Evolutionary conservation across 2,888 invertebrate species (phyloP).

Genomic region (Sinopyrophorus schimmeli): DNA sequence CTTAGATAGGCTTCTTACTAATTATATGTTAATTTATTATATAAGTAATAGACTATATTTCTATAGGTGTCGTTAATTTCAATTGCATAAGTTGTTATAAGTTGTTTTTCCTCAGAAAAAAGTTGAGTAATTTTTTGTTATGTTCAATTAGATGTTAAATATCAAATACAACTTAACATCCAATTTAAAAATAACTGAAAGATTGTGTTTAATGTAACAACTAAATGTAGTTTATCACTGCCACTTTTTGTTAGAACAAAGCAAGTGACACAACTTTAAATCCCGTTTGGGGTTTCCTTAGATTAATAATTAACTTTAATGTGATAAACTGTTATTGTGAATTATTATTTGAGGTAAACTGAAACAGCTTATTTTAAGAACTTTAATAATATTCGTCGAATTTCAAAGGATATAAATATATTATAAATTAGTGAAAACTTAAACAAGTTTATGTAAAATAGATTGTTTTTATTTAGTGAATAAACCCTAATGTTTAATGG

Average conservation of each 20-base stretch:
- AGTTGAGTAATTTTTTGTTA: too few relatives aligned
- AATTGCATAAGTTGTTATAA: slow-evolving; percentile 34
- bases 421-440: too few relatives aligned
- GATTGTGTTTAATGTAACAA: slow-evolving; percentile 4
- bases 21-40: slow-evolving; percentile 38
- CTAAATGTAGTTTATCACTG: slow-evolving; percentile 44
- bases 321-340: slow-evolving; percentile 45
- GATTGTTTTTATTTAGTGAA: too few relatives aligned
- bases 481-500: too few relatives aligned
- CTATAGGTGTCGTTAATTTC: slow-evolving; percentile 43
- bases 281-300: slow-evolving; percentile 20
- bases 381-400: slow-evolving; percentile 9
- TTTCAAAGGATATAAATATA: too few relatives aligned
- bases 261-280: slow-evolving; percentile 25
- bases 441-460: too few relatives aligned
- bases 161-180: background rate
- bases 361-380: slow-evolving; percentile 31
- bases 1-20: slow-evolving; percentile 39
- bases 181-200: background rate
- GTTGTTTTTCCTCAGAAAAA: too few relatives aligned
- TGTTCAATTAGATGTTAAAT: too few relatives aligned
- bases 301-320: slow-evolving; percentile 30
- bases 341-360: slow-evolving; percentile 45
- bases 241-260: slow-evolving; percentile 31
- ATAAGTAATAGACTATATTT: slow-evolving; percentile 36